Evolutionary conservation across 37 sponge, comb jelly and placozoan genomes (phyloP), one percentile per base, ranked within the genome.

Genomic region (Ianthella basta): DNA sequence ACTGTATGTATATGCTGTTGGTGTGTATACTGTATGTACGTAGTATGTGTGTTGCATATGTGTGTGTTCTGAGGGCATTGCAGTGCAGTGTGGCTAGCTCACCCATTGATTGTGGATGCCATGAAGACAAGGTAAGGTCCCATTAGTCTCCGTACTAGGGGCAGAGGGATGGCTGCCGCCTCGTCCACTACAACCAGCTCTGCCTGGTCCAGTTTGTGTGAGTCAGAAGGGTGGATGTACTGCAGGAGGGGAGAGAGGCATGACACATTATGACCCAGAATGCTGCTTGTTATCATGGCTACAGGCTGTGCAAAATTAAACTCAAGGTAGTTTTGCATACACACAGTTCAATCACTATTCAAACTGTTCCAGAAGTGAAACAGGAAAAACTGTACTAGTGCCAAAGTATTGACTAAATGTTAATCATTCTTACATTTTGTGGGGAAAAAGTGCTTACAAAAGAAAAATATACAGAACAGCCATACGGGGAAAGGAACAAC

Each of bases 111-210:
- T 18, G 99, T 98, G 23, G 99, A 98, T 16, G 99, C 89, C 89
- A 98, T 90, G 80, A 98, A 96, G 40, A 98, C 96, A 30, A 98
- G 89, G 60, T 96, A 92, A 2, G 89, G 95, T n/a, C 97, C 99
- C 60, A 98, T 60, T 29, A 98, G 88, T 21, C 92, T 82, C 86
- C 84, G 86, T 5, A 98, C 99, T 23, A 98, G 83, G 0, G 97
- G 99, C 14, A 98, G 95, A 34, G 99, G 99, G 34, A 98, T 98
- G 66, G 99, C 99, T 13, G 97, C 99, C 3, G 99, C 99, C 57
- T 98, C 99, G 55, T 98, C 99, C 38, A 98, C 94, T 23, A 88
- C 90, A 21, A 98, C 87, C 56, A 98, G 86, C 79, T 98, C 99
- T n/a, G 99, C 99, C 35, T 98, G 99, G 27, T 80, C 89, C 56